These are phyloP conservation scores for Microctenopoma lineatum DNA, from an alignment of 2,797 vertebrate species.

Conservation along the genomic window DNA sequence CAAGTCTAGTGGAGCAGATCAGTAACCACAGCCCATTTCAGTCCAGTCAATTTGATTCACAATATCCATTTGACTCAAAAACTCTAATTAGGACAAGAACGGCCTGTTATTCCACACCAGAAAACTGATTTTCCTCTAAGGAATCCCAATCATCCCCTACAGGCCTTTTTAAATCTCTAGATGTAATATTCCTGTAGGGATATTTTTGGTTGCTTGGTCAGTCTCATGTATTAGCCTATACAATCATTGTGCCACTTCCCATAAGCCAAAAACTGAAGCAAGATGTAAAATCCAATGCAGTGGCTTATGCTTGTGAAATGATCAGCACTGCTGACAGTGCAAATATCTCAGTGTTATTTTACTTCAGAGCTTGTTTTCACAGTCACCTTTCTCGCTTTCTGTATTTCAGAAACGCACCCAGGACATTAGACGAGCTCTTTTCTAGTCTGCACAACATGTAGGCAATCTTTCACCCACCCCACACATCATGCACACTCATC, in stretches of 20 bases:
- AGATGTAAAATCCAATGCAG: constrained; percentile 40
- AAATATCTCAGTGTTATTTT: constrained; percentile 30
- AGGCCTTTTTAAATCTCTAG: constrained; percentile 35
- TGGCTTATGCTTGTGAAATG: constrained; percentile 34
- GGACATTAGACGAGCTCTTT: constrained; percentile 23
- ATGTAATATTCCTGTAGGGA: constrained; percentile 44
- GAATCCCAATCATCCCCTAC: constrained; percentile 48
- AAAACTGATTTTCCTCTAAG: constrained; percentile 52
- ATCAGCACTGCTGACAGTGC: constrained; percentile 43
- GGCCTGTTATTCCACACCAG: constrained; percentile 47
- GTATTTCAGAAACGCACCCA: constrained; percentile 18
- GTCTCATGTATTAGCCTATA: constrained; percentile 1
- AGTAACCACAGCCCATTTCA: constrained; percentile 34
- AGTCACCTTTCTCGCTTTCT: background rate
- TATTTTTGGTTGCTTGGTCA: constrained; percentile 45
- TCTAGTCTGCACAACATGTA: constrained; percentile 35
- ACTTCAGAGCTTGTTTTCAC: constrained; percentile 26
- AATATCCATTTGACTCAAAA: constrained; percentile 48
- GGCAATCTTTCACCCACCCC: constrained; percentile 37
- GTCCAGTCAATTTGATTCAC: constrained; percentile 52
- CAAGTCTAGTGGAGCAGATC: constrained; percentile 38
- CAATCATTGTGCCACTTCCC: constrained; percentile 15
- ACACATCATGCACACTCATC: constrained; percentile 32
- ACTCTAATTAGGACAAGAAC: constrained; percentile 65
- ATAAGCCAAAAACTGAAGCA: constrained; percentile 26